phyloP scores from a whole-genome alignment of 2,113 vertebrate genomes.

The Micromys minutus region DNA sequence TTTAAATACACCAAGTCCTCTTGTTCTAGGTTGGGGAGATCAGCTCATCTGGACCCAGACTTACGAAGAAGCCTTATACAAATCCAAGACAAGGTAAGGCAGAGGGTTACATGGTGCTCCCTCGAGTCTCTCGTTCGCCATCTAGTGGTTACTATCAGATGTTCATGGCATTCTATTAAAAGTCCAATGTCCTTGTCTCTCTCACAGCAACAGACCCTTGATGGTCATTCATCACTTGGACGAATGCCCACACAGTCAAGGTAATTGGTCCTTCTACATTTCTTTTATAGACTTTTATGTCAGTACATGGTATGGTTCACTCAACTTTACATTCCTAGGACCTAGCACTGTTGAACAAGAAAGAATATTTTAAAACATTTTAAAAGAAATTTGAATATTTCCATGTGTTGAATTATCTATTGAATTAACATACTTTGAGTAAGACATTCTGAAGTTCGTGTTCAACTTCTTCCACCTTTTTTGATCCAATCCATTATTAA shows the following conservation, averaged over 20 bases:
- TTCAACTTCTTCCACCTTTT: background rate
- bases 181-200: conserved; percentile 24
- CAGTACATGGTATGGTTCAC: background rate
- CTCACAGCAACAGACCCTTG: conserved; percentile 93
- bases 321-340: conserved; percentile 1
- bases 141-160: conserved; percentile 53
- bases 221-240: conserved; percentile 96
- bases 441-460: background rate
- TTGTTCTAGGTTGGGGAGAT: conserved; percentile 94
- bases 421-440: background rate
- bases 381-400: background rate
- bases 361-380: background rate
- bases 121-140: conserved; percentile 50
- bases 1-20: background rate
- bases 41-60: conserved; percentile 97
- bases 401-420: background rate
- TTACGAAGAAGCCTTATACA: conserved; percentile 94
- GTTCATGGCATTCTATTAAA: background rate
- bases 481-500: background rate
- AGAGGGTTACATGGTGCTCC: fast-evolving
- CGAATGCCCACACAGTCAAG: conserved; percentile 94
- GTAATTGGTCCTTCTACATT: conserved; percentile 80
- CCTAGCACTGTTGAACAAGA: background rate
- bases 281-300: background rate
- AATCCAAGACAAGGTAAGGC: conserved; percentile 89